phyloP scores from a whole-genome alignment of 2,888 invertebrate species.

The Drosophila anomelani region DNA sequence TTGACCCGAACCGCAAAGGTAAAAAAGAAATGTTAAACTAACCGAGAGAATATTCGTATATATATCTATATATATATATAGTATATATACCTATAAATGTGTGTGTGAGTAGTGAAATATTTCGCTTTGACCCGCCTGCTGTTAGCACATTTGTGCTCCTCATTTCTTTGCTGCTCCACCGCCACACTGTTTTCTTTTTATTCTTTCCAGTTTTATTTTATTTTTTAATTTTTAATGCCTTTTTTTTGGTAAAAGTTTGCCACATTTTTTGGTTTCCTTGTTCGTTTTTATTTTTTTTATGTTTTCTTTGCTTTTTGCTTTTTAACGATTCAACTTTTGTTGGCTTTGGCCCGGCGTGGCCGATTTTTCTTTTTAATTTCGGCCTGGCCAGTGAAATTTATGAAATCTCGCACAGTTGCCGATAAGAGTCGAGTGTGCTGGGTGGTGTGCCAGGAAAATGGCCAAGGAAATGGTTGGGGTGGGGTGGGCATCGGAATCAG shows the following conservation, averaged over 20 bases:
- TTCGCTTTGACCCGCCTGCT: conserved; percentile 43
- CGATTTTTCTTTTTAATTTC: conserved; percentile 59
- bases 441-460: not conserved
- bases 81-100: too few species aligned
- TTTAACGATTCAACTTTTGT: conserved; percentile 71
- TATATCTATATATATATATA: not conserved
- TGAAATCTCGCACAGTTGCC: conserved; percentile 60
- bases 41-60: conserved; percentile 8
- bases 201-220: not conserved
- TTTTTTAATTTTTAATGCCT: conserved; percentile 69
- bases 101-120: not conserved
- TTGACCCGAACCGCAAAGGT: conserved; percentile 56
- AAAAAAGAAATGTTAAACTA: conserved; percentile 65
- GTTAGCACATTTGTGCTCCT: conserved; percentile 26
- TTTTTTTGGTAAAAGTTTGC: conserved; percentile 59
- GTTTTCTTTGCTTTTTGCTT: conserved; percentile 25
- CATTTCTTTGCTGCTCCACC: conserved; percentile 1
- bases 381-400: conserved; percentile 55
- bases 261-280: conserved; percentile 21
- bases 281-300: conserved; percentile 1
- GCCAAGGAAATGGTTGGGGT: not conserved
- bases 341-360: conserved; percentile 36
- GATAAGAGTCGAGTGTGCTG: conserved; percentile 40
- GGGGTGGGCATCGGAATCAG: not conserved
- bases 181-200: conserved; percentile 7